Base-by-base conservation (phyloP, 2,888 invertebrate genomes). In the Spisula subtruncata region DNA sequence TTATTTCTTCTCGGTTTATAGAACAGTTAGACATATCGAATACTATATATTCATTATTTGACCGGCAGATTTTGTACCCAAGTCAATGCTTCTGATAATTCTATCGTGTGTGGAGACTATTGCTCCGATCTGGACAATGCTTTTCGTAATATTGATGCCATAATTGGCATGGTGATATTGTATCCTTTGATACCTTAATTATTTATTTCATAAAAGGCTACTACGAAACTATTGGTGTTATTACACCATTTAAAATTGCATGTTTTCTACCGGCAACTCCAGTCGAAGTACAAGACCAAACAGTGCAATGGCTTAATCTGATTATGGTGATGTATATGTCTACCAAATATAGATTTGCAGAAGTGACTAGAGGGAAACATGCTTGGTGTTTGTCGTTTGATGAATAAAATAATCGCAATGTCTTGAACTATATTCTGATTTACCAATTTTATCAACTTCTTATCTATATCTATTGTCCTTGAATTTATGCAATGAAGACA, bases 41-140 rank as follows among this genome's bases (percentile, higher is more conserved):
- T n/a, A n/a, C n/a, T n/a, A 25, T 66, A 66, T 66, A 66, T 66
- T 66, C n/a, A 66, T 66, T n/a, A 66, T 66, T 66, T 25, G n/a
- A 66, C 25, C 6, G 6, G n/a, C 25, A n/a, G n/a, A 25, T 25
- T 25, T 25, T n/a, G 25, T 25, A 66, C 25, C n/a, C 60, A 25
- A n/a, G 60, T 66, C 60, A 66, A 66, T 66, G 10, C 41, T 10
- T 25, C 60, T 35, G 32, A 32, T 75, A 75, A 35, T 32, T 25
- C 25, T 35, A 16, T 75, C 32, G 35, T 32, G 35, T 75, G 0
- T 2, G 14, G 75, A 75, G 75, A 75, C 14, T 32, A 75, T 75
- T 75, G 35, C 35, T 75, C 18, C 75, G 75, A 75, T 35, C 5
- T 75, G 14, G 18, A 35, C 14, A 32, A 29, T 14, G 75, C 32